Conservation (phyloP, 2,888 invertebrate genomes). For the Lysandra bellargus region DNA sequence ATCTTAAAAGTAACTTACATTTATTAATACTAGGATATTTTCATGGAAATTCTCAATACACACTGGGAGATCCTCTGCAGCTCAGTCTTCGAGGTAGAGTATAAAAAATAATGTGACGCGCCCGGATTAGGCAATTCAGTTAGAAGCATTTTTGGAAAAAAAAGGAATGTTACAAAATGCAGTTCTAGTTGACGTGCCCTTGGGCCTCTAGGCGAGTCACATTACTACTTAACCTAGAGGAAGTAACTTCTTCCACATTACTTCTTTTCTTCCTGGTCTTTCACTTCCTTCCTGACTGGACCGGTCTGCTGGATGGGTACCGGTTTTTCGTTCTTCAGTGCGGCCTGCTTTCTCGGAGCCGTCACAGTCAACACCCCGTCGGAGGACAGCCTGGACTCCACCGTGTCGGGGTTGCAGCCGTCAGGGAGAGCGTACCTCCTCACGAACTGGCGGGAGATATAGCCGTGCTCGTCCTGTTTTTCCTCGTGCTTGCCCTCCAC, state of each 20-base stretch:
- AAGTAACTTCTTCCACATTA: constrained; percentile 21
- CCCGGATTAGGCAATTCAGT: not conserved
- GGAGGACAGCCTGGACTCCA: constrained; percentile 11
- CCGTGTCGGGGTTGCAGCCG: constrained; percentile 70
- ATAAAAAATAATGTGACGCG: not conserved
- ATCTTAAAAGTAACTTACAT: not conserved
- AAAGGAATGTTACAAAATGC: not conserved
- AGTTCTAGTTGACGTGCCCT: not conserved
- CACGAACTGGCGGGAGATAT: constrained; percentile 80
- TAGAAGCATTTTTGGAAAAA: not conserved
- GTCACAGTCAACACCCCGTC: constrained; percentile 47
- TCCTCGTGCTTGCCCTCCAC: constrained; percentile 89
- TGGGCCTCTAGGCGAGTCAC: not conserved
- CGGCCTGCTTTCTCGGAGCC: constrained; percentile 72
- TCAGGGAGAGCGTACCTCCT: constrained; percentile 86
- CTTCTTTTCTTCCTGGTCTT: constrained; percentile 41
- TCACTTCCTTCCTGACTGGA: constrained; percentile 56
- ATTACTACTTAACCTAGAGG: not conserved
- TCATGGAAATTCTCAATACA: not conserved
- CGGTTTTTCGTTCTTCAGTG: constrained; percentile 49
- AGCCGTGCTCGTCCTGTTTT: constrained; percentile 84
- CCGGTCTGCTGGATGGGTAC: constrained; percentile 57
- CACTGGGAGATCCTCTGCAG: constrained; percentile 1
- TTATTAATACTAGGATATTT: not conserved
- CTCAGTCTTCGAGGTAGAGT: not conserved